These are phyloP conservation scores for Drosophila grimshawi DNA, from an alignment of 1,140 invertebrate genomes.

Conservation along the genomic window DNA sequence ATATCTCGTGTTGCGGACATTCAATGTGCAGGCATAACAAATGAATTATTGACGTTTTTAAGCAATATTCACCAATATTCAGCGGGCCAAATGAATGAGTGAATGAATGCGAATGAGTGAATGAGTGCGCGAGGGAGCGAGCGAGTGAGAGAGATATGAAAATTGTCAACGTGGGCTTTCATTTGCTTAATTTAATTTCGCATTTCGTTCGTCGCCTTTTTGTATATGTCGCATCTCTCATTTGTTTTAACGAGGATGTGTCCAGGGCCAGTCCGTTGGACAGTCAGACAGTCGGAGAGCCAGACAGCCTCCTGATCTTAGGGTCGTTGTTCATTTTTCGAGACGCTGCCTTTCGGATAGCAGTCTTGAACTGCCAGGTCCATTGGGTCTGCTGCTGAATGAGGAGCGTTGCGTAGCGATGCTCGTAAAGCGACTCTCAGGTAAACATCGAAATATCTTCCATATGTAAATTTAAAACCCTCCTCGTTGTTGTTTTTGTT, in stretches of 20 bases:
- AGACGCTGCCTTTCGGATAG: constrained; percentile 27
- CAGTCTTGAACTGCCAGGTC: constrained; percentile 8
- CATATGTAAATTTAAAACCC: constrained; percentile 16
- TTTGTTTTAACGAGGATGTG: constrained; percentile 81
- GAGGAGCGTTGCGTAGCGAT: constrained; percentile 1
- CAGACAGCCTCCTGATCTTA: constrained; percentile 29
- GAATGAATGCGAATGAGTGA: too few species aligned
- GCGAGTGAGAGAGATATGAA: constrained; percentile 64
- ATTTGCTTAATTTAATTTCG: constrained; percentile 83
- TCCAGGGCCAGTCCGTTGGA: constrained; percentile 13
- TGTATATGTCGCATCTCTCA: constrained; percentile 65
- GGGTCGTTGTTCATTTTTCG: constrained; percentile 78
- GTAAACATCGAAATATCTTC: constrained; percentile 44
- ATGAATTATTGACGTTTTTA: constrained; percentile 85
- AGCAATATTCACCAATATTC: constrained; percentile 83
- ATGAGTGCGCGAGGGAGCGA: too few species aligned
- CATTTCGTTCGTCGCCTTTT: constrained; percentile 64
- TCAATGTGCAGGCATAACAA: constrained; percentile 84
- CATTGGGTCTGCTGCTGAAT: constrained; percentile 4
- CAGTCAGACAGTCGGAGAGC: constrained; percentile 18
- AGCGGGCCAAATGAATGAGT: constrained; percentile 3
- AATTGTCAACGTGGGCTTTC: constrained; percentile 83
- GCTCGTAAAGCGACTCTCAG: constrained; percentile 57
- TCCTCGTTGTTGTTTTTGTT: constrained; percentile 1
- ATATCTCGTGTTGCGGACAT: constrained; percentile 75